Evolutionary conservation across 2,797 vertebrate genomes (phyloP), one percentile per base, ranked within the genome.

Genomic region (Pteronotus mesoamericanus): DNA sequence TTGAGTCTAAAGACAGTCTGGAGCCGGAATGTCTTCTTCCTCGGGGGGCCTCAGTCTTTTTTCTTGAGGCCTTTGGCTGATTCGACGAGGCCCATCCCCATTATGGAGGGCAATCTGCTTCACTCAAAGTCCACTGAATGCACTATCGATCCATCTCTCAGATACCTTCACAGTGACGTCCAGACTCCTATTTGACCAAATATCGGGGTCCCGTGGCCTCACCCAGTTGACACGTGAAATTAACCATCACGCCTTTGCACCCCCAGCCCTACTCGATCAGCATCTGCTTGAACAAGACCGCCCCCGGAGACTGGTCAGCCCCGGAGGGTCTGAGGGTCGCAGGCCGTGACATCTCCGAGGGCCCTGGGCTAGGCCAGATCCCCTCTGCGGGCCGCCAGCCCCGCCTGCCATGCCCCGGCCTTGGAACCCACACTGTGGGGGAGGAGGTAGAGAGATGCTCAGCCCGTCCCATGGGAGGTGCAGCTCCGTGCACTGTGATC

Each of bases 381-480:
- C 34, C 12, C 6, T 61, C 44, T 11, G 51, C 19, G 4, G 48
- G 19, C 21, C 22, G 16, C 53, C 5, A 59, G 0, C 9, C 21
- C 32, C 42, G 3, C 53, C 32, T 1, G 0, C 29, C 5, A 15
- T 9, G 2, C 24, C 29, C 32, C 8, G 18, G 2, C n/a, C 46
- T 26, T 39, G 51, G 83, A 82, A 9, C 11, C 32, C 3, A 9
- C 34, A 8, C 6, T 9, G 15, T 3, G n/a, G 22, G 15, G 37
- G 46, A 61, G 39, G 22, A 61, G n/a, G 10, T 37, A 29, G 39
- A 3, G 19, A 42, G 21, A 9, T 1, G 19, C 61, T 78, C 48
- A 10, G 2, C 0, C 22, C 11, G 14, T 3, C 39, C 0, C 26
- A 4, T 2, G 44, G 4, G 26, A 32, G 42, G 21, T 11, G 3